Evolutionary conservation across 2,797 vertebrate genomes (phyloP).

Genomic region (Danionella dracula): DNA sequence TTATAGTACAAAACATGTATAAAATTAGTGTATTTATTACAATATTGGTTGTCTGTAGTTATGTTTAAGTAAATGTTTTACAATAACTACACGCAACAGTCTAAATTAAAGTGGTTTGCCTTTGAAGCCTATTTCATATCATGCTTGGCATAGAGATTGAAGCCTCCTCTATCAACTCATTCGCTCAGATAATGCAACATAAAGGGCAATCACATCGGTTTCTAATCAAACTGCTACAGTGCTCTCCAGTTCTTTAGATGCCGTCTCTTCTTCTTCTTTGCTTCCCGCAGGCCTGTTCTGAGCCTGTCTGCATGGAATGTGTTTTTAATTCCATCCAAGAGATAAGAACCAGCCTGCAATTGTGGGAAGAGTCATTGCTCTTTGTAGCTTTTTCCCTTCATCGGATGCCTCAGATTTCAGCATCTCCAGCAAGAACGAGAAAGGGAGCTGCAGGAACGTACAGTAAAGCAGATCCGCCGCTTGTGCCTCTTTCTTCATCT

Average conservation of each 20-base stretch:
- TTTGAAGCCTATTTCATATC: not conserved
- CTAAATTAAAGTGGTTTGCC: not conserved
- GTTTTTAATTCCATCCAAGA: conserved; percentile 79
- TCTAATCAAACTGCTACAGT: conserved; percentile 51
- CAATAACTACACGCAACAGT: too few species aligned
- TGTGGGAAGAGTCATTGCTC: conserved; percentile 83
- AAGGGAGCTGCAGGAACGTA: conserved; percentile 57
- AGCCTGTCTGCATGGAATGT: conserved; percentile 74
- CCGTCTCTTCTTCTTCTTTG: conserved; percentile 49
- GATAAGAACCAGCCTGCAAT: conserved; percentile 78
- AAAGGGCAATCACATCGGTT: conserved; percentile 45
- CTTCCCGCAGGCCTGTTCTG: conserved; percentile 45
- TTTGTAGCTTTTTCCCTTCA: conserved; percentile 84
- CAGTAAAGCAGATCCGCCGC: conserved; percentile 83
- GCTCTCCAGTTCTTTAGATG: conserved; percentile 48
- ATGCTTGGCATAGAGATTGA: not conserved
- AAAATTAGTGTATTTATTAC: too few species aligned
- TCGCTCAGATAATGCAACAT: conserved; percentile 17
- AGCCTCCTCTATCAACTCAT: not conserved
- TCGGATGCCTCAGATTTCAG: conserved; percentile 87
- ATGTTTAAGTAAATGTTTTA: too few species aligned
- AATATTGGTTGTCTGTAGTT: too few species aligned
- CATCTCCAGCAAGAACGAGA: conserved; percentile 72
- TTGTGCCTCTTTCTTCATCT: conserved; percentile 79
- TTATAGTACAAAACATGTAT: too few species aligned